Base-by-base conservation (phyloP, 2,888 invertebrate species). In the Epiblema foenella region DNA sequence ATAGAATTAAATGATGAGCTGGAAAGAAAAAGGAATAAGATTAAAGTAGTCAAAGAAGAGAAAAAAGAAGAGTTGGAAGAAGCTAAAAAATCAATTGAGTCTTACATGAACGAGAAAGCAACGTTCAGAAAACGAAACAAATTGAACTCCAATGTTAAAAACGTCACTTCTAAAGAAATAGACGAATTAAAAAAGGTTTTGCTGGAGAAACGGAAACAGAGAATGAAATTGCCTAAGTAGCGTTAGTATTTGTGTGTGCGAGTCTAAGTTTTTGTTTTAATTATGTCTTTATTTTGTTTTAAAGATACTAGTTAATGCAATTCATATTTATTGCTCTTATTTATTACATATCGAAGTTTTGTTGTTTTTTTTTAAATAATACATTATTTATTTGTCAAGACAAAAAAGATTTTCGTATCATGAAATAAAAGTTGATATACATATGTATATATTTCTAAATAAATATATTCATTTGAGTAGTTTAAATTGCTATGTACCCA, bases 1-100 rank as follows among this genome's bases (percentile, higher is more conserved):
- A 88, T 94, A 39, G 86, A 87, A 18, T 83, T 95, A 73, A 84
- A 93, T 73, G 93, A 94, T 69, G 94, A 95, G 79, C 78, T 95
- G 20, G 90, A 94, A 68, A 85, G 79, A 58, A 94, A 94, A 77
- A 91, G 85, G 74, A 82, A 83, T 66, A 58, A 74, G n/a, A 94
- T 95, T 11, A 83, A 82, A 77, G 86, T 90, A 71, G 83, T 89
- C 73, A 94, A 94, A 58, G 75, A 84, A 39, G 85, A 88, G 33
- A 90, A 90, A 24, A 94, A 94, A 74, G 82, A 88, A 69, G 86
- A 94, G 72, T 77, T 95, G 33, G 90, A 93, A 67, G 85, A 91
- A 73, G 86, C 91, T 12, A 94, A 93, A 82, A 83, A 84, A 63
- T 84, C 89, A 42, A 90, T 95, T 29, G 83, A 87, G 64, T 85